Evolutionary conservation across 2,797 vertebrate genomes (phyloP).

Genomic region (Rhinoraja longicauda): DNA sequence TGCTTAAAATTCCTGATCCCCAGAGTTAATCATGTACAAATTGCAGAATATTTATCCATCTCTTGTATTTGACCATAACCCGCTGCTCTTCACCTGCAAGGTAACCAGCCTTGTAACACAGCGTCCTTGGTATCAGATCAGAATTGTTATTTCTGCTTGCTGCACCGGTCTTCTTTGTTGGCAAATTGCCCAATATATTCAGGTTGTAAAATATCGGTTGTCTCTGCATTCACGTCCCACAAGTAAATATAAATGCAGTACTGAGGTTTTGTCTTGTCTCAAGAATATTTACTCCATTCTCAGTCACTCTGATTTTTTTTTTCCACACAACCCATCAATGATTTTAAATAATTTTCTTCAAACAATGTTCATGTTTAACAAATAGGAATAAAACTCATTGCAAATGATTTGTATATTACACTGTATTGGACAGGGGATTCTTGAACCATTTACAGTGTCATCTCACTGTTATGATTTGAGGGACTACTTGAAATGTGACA

Average conservation of each 20-base stretch:
- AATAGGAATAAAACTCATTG: background rate
- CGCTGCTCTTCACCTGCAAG: background rate
- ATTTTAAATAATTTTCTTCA: background rate
- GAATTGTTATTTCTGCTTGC: background rate
- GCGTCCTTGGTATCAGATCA: background rate
- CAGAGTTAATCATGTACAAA: constrained; percentile 10
- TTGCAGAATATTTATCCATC: background rate
- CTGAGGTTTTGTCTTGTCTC: background rate
- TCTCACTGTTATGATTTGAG: background rate
- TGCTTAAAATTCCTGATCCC: constrained; percentile 24
- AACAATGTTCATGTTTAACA: background rate
- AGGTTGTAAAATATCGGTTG: background rate
- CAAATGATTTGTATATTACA: background rate
- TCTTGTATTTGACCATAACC: background rate
- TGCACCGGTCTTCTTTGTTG: constrained; percentile 3
- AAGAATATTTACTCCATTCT: background rate
- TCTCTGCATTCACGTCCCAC: background rate
- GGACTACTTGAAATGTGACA: background rate
- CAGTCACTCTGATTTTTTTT: background rate
- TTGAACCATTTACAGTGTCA: background rate
- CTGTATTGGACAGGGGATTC: background rate
- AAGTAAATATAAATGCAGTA: background rate
- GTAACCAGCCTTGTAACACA: background rate
- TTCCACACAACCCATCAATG: background rate
- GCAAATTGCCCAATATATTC: constrained; percentile 21